Evolutionary conservation across 2,888 invertebrate species (phyloP), one percentile per base, ranked within the genome.

Genomic region (Nomada ferruginata): DNA sequence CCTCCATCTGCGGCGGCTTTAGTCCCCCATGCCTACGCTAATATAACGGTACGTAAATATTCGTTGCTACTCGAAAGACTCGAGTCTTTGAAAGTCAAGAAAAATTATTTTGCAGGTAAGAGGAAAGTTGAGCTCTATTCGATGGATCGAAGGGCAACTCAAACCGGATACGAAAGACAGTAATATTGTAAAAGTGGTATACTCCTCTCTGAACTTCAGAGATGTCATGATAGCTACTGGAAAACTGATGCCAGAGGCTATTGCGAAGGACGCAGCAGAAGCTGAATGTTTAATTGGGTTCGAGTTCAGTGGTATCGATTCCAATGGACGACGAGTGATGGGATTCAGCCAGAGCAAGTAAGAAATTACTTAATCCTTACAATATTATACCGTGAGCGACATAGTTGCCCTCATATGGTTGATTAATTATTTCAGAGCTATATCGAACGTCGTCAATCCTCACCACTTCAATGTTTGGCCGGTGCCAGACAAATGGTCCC

Each of bases 171-270:
- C 1, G 0, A 29, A 64, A 13, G 44, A 86, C 50, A 77, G 88
- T 3, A 79, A 91, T n/a, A 76, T 95, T 4, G 94, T 95, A 0
- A 91, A 95, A 92, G 95, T 97, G 0, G 95, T 96, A 89, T 98
- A 97, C 91, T 94, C 97, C 0, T 96, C 98, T 0, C 93, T 99
- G 18, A 99, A 99, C 94, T 99, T 99, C 96, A 96, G 98, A 90
- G 99, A 99, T 93, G 95, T 99, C 0, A 99, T 99, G 99, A 95
- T 98, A 0, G 98, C 98, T 0, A 97, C 97, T 0, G 99, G 98
- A 1, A 98, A 98, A 91, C 95, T 99, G 9, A 96, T 97, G 10
- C 96, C 96, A 0, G 98, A 99, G 92, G 96, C 97, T 0, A 96
- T 97, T 0, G 97, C 97, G 0, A 95, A 95, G 47, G 95, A 95